Evolutionary conservation across 1,140 invertebrate species (phyloP).

Genomic region (Drosophila jambulina): DNA sequence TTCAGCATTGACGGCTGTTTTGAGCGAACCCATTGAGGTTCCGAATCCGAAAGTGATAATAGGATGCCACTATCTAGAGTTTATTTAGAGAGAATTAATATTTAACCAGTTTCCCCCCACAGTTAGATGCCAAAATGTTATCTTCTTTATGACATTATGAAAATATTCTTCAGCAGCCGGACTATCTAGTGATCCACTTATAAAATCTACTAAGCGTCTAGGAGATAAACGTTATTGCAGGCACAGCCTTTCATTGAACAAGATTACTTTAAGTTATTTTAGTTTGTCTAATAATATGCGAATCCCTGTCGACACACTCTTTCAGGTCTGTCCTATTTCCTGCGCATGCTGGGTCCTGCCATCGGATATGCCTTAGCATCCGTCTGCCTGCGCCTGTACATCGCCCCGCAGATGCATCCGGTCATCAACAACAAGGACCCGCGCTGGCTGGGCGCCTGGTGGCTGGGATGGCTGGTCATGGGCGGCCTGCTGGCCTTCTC

Average conservation of each 20-base stretch:
- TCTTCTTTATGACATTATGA: not conserved
- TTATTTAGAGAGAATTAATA: not conserved
- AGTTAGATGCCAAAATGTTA: slow-evolving; percentile 3
- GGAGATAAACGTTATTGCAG: slow-evolving; percentile 1
- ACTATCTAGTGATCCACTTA: slow-evolving; percentile 9
- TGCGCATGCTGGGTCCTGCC: slow-evolving; percentile 90
- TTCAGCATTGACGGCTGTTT: slow-evolving; percentile 1
- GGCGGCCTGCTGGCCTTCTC: slow-evolving; percentile 88
- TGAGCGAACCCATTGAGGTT: not conserved
- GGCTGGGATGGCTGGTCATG: slow-evolving; percentile 91
- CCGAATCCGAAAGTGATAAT: not conserved
- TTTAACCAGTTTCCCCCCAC: not conserved
- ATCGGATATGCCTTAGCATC: slow-evolving; percentile 90
- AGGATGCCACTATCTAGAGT: not conserved
- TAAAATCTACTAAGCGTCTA: not conserved
- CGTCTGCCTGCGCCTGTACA: slow-evolving; percentile 89
- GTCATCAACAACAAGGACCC: slow-evolving; percentile 89
- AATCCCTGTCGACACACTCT: not conserved
- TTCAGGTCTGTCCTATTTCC: slow-evolving; percentile 89
- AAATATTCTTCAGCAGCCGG: not conserved
- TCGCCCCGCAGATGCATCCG: slow-evolving; percentile 89
- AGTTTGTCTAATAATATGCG: not conserved
- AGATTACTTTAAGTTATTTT: slow-evolving; percentile 2
- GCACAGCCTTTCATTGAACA: not conserved
- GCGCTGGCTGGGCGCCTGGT: slow-evolving; percentile 92